phyloP scores from a whole-genome alignment of 2,888 invertebrate genomes.

The Synergus itoensis region DNA sequence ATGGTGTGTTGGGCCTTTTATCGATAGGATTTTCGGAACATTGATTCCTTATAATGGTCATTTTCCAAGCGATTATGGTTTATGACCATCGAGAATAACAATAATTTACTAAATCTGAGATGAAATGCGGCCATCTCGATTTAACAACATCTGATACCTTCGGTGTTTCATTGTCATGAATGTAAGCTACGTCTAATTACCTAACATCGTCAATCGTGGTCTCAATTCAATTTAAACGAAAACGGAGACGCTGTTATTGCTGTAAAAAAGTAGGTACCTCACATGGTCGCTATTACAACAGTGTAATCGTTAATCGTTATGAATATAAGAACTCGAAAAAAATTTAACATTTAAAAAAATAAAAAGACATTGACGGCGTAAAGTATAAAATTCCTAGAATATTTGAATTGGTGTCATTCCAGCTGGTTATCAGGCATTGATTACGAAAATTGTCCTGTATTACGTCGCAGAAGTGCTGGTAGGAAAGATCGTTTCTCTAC shows the following conservation, averaged over 20 bases:
- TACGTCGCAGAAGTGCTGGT: slow-evolving; percentile 7
- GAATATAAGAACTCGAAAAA: slow-evolving; percentile 27
- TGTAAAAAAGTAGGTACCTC: neutral
- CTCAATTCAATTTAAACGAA: slow-evolving; percentile 26
- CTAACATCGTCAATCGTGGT: slow-evolving; percentile 54
- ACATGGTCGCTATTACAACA: slow-evolving; percentile 17
- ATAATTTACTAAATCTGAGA: slow-evolving; percentile 60
- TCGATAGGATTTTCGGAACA: slow-evolving; percentile 17
- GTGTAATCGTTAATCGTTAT: slow-evolving; percentile 43
- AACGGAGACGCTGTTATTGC: neutral
- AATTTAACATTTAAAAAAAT: slow-evolving; percentile 15
- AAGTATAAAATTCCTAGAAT: slow-evolving; percentile 7
- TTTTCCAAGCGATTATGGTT: slow-evolving; percentile 37
- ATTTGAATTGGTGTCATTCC: slow-evolving; percentile 8
- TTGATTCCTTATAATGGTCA: slow-evolving; percentile 30
- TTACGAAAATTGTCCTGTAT: neutral
- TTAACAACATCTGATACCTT: slow-evolving; percentile 55
- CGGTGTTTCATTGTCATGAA: slow-evolving; percentile 63
- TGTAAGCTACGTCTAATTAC: slow-evolving; percentile 66
- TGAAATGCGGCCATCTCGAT: slow-evolving; percentile 72
- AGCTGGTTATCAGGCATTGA: slow-evolving; percentile 8
- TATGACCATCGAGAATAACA: slow-evolving; percentile 19
- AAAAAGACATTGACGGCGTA: slow-evolving; percentile 23
- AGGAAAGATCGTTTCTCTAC: slow-evolving; percentile 12
- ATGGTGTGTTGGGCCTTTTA: slow-evolving; percentile 13